Evolutionary conservation across 2,113 vertebrate genomes (phyloP).

Genomic region (Elachura formosa): DNA sequence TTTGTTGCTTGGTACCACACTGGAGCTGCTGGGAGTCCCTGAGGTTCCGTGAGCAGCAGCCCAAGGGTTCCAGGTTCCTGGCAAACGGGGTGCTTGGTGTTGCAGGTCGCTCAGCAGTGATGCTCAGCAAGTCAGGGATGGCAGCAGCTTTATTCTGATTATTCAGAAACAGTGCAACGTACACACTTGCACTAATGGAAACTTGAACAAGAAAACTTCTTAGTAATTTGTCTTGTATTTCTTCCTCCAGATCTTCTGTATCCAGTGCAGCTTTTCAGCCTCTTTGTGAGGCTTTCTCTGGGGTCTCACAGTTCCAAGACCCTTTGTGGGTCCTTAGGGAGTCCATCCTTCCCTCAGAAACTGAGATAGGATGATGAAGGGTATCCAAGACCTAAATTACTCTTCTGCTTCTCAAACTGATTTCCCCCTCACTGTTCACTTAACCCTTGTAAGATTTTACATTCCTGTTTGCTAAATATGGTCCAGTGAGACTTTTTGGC

Average conservation of each 20-base stretch:
- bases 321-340: not conserved
- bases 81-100: not conserved
- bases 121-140: not conserved
- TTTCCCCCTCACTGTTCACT: not conserved
- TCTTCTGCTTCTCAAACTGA: not conserved
- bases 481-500: not conserved
- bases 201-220: not conserved
- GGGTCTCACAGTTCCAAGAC: not conserved
- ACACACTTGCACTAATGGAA: not conserved
- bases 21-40: not conserved
- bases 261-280: not conserved
- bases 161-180: not conserved
- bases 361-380: not conserved
- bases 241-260: not conserved
- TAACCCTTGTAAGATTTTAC: not conserved
- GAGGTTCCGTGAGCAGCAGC: not conserved
- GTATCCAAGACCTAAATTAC: not conserved
- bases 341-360: not conserved
- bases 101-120: not conserved
- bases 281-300: not conserved
- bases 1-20: not conserved
- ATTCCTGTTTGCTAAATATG: not conserved
- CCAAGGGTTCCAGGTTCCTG: not conserved
- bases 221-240: not conserved
- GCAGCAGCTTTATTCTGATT: not conserved